Conservation (phyloP, 2,888 invertebrate species). For the Euphydryas editha region DNA sequence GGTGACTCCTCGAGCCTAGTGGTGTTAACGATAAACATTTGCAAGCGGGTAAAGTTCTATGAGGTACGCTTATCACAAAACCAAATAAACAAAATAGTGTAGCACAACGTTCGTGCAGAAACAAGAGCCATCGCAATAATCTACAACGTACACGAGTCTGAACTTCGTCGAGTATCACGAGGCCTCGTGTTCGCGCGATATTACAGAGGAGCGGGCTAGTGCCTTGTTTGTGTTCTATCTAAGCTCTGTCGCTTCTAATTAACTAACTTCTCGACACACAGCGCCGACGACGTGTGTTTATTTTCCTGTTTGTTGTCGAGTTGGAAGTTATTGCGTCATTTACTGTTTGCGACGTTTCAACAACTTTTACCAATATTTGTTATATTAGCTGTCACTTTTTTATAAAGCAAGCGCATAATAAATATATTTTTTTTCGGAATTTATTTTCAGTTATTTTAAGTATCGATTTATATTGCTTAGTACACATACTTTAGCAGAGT, state of each 20-base stretch:
- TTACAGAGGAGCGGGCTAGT: neutral
- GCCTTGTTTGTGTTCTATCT: slow-evolving; percentile 1
- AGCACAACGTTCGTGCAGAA: too few species aligned
- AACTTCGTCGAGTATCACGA: neutral
- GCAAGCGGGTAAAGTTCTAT: too few species aligned
- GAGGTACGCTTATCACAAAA: too few species aligned
- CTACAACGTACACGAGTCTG: too few species aligned
- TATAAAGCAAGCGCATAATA: neutral
- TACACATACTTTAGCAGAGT: too few species aligned
- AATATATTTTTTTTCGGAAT: too few species aligned
- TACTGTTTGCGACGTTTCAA: neutral
- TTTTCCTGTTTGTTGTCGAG: neutral
- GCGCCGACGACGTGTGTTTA: neutral
- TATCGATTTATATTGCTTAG: too few species aligned
- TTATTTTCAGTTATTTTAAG: too few species aligned
- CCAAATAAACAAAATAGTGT: too few species aligned
- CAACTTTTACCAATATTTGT: neutral
- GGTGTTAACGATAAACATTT: too few species aligned
- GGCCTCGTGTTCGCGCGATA: slow-evolving; percentile 1
- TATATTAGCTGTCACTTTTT: neutral
- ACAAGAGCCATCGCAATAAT: too few species aligned
- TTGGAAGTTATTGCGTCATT: neutral
- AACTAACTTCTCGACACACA: slow-evolving; percentile 18
- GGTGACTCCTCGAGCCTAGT: too few species aligned
- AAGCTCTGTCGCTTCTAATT: slow-evolving; percentile 18